phyloP scores from a whole-genome alignment of 2,113 vertebrate species.

The Macquaria australasica region DNA sequence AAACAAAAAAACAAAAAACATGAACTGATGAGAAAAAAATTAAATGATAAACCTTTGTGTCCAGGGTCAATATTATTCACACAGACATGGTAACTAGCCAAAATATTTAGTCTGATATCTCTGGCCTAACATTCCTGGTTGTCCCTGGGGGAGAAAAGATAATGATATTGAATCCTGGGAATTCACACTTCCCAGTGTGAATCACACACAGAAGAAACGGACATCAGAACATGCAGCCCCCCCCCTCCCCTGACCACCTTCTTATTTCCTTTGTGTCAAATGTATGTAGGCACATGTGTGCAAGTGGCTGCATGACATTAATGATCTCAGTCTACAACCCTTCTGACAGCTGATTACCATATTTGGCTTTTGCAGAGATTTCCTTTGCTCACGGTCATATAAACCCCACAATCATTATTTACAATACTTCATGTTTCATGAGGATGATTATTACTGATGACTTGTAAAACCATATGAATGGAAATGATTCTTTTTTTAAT shows the following conservation, averaged over 20 bases:
- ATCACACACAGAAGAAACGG: background rate
- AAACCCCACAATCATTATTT: background rate
- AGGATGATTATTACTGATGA: background rate
- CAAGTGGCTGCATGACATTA: background rate
- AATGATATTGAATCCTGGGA: background rate
- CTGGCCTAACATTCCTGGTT: background rate
- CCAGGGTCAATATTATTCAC: background rate
- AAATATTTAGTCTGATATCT: background rate
- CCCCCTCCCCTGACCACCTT: background rate
- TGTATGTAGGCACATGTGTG: background rate
- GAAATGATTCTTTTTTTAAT: background rate
- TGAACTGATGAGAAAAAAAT: background rate
- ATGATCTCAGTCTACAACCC: background rate
- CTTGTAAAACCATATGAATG: background rate
- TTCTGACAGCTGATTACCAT: conserved; percentile 15
- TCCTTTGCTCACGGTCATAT: background rate
- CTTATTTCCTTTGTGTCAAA: background rate
- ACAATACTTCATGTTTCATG: background rate
- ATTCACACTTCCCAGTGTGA: too few species aligned
- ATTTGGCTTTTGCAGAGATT: background rate
- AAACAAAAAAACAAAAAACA: background rate
- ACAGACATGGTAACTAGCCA: background rate
- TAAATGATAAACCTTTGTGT: background rate
- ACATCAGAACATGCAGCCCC: background rate
- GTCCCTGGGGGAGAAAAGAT: background rate